Percentiles rank a stretch among this genome's conserved stretches.
Evolutionary conservation across 2,113 vertebrate species (phyloP).

Genomic region (Albula goreensis): DNA sequence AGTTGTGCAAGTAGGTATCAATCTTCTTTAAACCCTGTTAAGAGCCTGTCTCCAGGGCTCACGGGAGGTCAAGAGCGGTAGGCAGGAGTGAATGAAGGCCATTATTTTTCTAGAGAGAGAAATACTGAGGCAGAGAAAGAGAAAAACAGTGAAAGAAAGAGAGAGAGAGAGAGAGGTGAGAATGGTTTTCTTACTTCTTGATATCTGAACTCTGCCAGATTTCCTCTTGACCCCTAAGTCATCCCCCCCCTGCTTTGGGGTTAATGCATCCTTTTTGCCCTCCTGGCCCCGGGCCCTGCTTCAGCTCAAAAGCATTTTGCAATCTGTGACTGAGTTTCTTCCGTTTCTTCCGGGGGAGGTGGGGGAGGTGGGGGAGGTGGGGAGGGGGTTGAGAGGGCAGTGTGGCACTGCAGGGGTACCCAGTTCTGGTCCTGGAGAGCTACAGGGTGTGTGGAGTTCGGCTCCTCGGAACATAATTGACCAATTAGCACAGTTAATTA

Average conservation of each 20-base stretch:
- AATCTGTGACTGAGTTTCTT: neutral
- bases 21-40: neutral
- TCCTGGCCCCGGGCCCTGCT: neutral
- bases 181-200: slow-evolving; percentile 13
- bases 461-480: no score
- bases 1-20: slow-evolving; percentile 81
- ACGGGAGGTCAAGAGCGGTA: neutral
- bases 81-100: neutral
- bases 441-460: no score
- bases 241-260: slow-evolving; percentile 1
- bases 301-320: neutral
- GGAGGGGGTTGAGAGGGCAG: no score
- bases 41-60: neutral
- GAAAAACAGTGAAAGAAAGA: neutral
- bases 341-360: neutral
- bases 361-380: no score
- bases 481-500: no score
- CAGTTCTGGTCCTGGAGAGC: no score
- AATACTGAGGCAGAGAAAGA: neutral
- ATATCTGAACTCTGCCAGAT: neutral
- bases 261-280: slow-evolving; percentile 46
- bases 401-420: no score
- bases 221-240: neutral
- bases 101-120: neutral
- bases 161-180: neutral